phyloP scores from a whole-genome alignment of 1,140 invertebrate genomes.

The Littorina saxatilis region DNA sequence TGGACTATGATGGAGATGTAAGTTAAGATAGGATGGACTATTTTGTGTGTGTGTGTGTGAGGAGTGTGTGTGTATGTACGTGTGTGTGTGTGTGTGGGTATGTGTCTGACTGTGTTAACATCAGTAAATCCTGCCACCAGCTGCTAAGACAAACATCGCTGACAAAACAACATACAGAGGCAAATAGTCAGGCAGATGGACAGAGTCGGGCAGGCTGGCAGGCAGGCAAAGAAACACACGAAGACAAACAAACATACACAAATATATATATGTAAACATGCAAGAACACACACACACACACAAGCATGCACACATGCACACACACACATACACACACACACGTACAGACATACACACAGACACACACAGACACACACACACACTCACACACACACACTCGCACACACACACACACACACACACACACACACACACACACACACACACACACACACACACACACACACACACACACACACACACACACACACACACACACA shows the following conservation, averaged over 20 bases:
- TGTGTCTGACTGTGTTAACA: too few species aligned
- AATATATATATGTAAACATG: background rate
- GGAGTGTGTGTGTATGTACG: too few species aligned
- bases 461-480: too few species aligned
- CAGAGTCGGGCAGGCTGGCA: background rate
- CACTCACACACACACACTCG: slow-evolving; percentile 7
- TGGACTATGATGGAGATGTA: slow-evolving; percentile 75
- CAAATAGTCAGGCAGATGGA: background rate
- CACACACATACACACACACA: too few species aligned
- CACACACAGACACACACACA: background rate
- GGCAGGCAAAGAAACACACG: background rate
- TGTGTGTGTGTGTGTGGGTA: too few species aligned
- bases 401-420: background rate
- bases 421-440: background rate
- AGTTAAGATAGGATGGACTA: too few species aligned
- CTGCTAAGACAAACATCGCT: background rate
- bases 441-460: too few species aligned
- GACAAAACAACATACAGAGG: background rate
- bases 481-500: too few species aligned
- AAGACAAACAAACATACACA: slow-evolving; percentile 3
- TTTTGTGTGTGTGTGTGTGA: too few species aligned
- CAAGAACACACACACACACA: background rate
- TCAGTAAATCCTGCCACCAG: background rate
- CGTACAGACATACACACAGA: too few species aligned
- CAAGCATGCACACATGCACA: background rate